phyloP scores from a whole-genome alignment of 2,797 vertebrate species.

The Paratrypauchen microcephalus region DNA sequence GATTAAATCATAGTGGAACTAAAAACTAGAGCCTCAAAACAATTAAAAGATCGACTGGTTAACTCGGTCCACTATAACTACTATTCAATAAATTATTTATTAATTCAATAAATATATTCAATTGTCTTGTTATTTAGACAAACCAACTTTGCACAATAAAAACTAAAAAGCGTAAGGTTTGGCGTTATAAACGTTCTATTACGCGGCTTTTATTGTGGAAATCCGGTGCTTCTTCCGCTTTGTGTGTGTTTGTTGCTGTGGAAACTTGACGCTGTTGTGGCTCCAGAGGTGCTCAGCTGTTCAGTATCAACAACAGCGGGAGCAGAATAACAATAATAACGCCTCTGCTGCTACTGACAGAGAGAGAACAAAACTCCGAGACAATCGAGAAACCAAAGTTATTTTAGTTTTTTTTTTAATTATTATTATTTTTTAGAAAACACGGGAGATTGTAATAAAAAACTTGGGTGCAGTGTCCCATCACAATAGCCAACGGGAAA shows the following conservation, averaged over 20 bases:
- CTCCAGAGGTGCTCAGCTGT: constrained; percentile 67
- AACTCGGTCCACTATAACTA: too few species aligned
- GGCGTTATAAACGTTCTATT: too few species aligned
- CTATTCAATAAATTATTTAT: too few species aligned
- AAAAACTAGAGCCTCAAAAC: too few species aligned
- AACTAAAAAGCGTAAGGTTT: too few species aligned
- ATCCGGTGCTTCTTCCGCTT: accelerated
- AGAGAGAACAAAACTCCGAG: constrained; percentile 36
- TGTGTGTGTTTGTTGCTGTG: accelerated
- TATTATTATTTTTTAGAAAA: background rate
- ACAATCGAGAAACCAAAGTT: background rate
- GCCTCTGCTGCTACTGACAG: constrained; percentile 30
- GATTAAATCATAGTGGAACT: too few species aligned
- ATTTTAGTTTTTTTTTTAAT: background rate
- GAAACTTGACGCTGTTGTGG: background rate
- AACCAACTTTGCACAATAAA: too few species aligned
- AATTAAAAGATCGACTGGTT: too few species aligned
- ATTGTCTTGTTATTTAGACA: background rate
- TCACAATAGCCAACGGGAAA: background rate
- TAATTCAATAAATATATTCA: too few species aligned
- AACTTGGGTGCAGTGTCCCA: constrained; percentile 19
- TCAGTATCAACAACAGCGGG: constrained; percentile 58
- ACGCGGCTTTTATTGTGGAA: constrained; percentile 38
- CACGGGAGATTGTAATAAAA: background rate
- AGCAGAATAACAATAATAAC: constrained; percentile 1